Evolutionary conservation across 2,113 vertebrate species (phyloP).

Genomic region (Cariama cristata): DNA sequence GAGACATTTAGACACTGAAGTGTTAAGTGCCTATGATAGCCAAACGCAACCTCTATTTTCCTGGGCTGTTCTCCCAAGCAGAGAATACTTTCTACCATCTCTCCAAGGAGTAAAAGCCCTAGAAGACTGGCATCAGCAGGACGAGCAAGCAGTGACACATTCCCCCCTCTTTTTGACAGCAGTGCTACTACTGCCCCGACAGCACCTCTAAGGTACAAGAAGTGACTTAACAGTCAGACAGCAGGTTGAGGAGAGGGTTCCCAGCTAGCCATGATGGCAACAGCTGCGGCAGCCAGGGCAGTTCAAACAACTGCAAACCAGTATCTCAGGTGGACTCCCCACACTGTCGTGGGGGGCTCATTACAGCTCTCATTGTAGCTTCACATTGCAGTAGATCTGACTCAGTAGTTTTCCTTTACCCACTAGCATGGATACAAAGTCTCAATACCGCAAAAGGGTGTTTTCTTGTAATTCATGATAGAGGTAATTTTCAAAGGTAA

Average conservation of each 20-base stretch:
- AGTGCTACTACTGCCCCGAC: neutral
- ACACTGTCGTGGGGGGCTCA: fast-evolving
- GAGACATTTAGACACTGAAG: neutral
- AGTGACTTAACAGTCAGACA: neutral
- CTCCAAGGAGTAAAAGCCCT: neutral
- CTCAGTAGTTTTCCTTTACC: neutral
- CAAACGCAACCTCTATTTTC: neutral
- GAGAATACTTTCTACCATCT: neutral
- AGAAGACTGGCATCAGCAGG: neutral
- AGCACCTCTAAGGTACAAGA: neutral
- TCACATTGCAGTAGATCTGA: neutral
- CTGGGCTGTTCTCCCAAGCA: neutral
- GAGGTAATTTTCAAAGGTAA: neutral
- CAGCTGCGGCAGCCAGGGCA: neutral
- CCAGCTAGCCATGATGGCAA: neutral
- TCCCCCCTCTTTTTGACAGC: neutral
- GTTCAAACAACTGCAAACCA: neutral
- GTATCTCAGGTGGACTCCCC: neutral
- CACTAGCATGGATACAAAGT: neutral
- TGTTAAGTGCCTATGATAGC: neutral
- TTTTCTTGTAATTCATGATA: neutral
- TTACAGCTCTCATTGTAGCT: neutral
- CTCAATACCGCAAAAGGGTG: neutral
- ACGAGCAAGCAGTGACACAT: neutral
- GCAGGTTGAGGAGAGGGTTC: neutral